These are phyloP conservation scores for Sebastes miniatus DNA, from an alignment of 2,797 vertebrate genomes.

Conservation along the genomic window DNA sequence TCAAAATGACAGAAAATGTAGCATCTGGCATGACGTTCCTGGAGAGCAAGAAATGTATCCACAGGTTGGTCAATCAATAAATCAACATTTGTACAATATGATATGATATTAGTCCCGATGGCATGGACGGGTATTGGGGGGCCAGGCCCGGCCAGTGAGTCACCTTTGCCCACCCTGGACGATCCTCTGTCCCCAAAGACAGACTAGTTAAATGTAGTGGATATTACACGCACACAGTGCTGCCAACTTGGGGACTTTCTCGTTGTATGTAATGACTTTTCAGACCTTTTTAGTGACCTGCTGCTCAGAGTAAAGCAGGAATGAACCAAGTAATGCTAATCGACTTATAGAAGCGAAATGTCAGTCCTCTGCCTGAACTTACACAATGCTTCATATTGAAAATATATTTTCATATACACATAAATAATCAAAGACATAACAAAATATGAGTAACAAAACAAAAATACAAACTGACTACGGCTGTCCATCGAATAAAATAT, in stretches of 20 bases:
- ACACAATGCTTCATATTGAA: not conserved
- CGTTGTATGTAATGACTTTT: no score
- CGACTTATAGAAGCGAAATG: not conserved
- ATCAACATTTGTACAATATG: not conserved
- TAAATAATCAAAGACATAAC: not conserved
- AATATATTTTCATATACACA: not conserved
- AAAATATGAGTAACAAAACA: not conserved
- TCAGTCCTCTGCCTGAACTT: not conserved
- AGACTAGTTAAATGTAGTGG: not conserved
- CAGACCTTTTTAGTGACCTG: no score
- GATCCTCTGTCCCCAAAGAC: not conserved
- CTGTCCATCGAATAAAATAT: no score
- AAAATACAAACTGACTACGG: not conserved
- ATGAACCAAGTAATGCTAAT: not conserved
- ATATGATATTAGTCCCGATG: not conserved
- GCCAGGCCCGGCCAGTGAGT: not conserved
- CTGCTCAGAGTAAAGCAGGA: not conserved
- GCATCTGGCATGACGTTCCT: slow-evolving; percentile 95
- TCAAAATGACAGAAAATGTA: slow-evolving; percentile 91
- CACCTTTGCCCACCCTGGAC: not conserved
- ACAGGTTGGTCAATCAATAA: slow-evolving; percentile 83
- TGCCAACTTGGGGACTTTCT: no score
- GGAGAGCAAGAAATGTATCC: slow-evolving; percentile 94
- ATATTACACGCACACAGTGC: not conserved
- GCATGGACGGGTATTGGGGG: not conserved